Evolutionary conservation across 37 sponge, comb jelly and placozoan species (phyloP), one percentile per base, ranked within the genome.

Genomic region (Eunapius fragilis): DNA sequence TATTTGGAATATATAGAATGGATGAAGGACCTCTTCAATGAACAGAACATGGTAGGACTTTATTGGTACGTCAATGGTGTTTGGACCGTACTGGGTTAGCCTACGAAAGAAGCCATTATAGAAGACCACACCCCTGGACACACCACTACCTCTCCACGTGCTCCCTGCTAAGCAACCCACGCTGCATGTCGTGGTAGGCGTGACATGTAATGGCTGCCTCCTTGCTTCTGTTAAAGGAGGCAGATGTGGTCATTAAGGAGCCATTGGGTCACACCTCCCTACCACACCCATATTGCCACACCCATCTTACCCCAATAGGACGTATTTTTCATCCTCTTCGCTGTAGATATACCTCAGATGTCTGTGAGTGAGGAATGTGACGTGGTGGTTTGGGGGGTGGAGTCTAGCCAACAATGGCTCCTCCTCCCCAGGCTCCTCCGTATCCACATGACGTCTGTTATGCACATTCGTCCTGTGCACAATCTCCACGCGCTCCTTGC

Each of bases 1-100:
- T 22, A 87, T 4, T 82, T 94, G 86, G 67, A 94, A 94, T 35
- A 94, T 77, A 81, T 94, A 94, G 80, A 94, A 94, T 45, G 95
- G 95, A 82, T 94, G 92, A 11, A 92, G 79, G 1, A 86, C 95
- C 81, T 91, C 92, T 38, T 91, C 87, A 4, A 91, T 25, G 23
- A 91, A 79, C 69, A 91, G 72, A 2, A 74, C 75, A 80, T 84
- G 78, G 70, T 86, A 81, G 0, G 92, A 82, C 81, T 91, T 91
- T 36, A 91, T 88, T 36, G 92, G 92, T 2, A 91, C 92, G 2
- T 91, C 87, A 17, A 91, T 87, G 48, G 26, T 34, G 77, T 87
- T 87, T 3, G 67, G 25, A 2, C 92, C 92, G 74, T 91, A 69
- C 41, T 13, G 31, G 22, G 23, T 5, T 13, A 73, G 47, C 23